phyloP scores from a whole-genome alignment of 2,888 invertebrate species.

The Timandra comae region DNA sequence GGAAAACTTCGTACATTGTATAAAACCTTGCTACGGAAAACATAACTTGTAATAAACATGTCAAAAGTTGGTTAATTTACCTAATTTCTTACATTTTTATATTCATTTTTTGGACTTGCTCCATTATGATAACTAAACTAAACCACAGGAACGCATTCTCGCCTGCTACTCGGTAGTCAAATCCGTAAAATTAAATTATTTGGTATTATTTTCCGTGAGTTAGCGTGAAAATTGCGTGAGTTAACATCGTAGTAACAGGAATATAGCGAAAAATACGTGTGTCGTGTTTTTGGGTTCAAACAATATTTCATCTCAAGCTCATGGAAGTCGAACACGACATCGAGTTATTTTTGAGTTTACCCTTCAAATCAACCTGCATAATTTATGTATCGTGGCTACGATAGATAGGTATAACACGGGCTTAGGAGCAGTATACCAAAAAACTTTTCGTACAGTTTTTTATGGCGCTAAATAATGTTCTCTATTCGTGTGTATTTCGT shows the following conservation, averaged over 20 bases:
- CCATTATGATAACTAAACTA: no score
- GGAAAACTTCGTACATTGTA: no score
- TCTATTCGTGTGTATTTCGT: no score
- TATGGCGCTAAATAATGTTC: no score
- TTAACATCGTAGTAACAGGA: slow-evolving; percentile 28
- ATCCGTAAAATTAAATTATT: slow-evolving; percentile 24
- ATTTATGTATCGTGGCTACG: slow-evolving; percentile 28
- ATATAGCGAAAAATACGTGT: slow-evolving; percentile 33
- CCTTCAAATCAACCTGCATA: slow-evolving; percentile 41
- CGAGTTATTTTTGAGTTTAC: slow-evolving; percentile 40
- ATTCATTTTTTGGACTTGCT: no score
- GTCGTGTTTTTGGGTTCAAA: slow-evolving; percentile 45
- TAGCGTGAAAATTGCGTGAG: slow-evolving; percentile 39
- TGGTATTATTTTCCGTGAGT: slow-evolving; percentile 21
- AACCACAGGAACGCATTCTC: no score
- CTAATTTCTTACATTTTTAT: no score
- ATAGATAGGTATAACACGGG: slow-evolving; percentile 8
- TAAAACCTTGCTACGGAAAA: no score
- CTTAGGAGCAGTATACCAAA: no score
- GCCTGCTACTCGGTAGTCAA: not conserved
- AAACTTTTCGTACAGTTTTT: no score
- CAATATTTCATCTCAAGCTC: slow-evolving; percentile 56
- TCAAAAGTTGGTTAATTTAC: no score
- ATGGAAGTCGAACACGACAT: slow-evolving; percentile 41
- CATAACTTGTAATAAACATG: no score